A percentile compares a stretch with the other conserved stretches of the same genome.
phyloP scores from a whole-genome alignment of 2,888 invertebrate species.

The Ditula angustiorana region DNA sequence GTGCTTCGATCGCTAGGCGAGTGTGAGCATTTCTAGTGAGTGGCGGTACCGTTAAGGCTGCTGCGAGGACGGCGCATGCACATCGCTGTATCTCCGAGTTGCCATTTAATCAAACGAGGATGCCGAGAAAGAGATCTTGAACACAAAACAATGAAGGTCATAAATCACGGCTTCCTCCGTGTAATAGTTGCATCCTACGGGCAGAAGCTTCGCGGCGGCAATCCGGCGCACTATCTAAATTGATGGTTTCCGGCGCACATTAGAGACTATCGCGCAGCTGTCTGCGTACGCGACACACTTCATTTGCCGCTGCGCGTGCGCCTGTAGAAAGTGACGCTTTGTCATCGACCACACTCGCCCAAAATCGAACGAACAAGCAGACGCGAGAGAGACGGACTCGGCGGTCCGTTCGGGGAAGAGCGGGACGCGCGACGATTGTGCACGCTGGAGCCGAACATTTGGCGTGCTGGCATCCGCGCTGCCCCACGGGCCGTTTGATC shows the following conservation, averaged over 20 bases:
- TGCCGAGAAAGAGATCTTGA: conserved; percentile 63
- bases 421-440: conserved; percentile 52
- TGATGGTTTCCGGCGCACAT: conserved; percentile 83
- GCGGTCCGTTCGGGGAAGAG: conserved; percentile 45
- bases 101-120: conserved; percentile 65
- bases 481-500: conserved; percentile 61
- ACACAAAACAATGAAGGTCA: conserved; percentile 81
- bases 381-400: conserved; percentile 55
- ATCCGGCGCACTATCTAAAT: conserved; percentile 82
- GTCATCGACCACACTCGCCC: conserved; percentile 69
- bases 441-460: conserved; percentile 56
- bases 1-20: conserved; percentile 18
- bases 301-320: conserved; percentile 81
- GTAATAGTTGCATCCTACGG: conserved; percentile 80
- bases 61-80: conserved; percentile 1
- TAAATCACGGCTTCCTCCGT: conserved; percentile 82
- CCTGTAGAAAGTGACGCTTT: conserved; percentile 80
- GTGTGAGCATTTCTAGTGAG: conserved; percentile 12
- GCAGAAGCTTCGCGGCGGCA: conserved; percentile 76
- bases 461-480: conserved; percentile 58
- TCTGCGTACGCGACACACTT: conserved; percentile 81
- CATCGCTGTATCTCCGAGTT: neutral
- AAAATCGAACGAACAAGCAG: conserved; percentile 72
- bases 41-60: conserved; percentile 24
- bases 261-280: conserved; percentile 80